These are phyloP conservation scores for Lineus longissimus DNA, from an alignment of 1,140 invertebrate species.

Conservation along the genomic window DNA sequence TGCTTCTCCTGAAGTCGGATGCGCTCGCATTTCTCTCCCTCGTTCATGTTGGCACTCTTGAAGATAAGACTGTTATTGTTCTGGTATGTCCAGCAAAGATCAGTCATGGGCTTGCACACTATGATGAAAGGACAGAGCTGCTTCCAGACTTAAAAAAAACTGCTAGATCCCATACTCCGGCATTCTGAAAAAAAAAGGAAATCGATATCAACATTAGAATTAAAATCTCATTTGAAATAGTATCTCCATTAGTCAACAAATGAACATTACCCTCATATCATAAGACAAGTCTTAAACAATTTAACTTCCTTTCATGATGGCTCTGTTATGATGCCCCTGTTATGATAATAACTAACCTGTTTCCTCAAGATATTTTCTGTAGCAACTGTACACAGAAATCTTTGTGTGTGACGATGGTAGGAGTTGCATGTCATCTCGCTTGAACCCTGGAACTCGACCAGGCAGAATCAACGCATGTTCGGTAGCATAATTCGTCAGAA, in stretches of 20 bases:
- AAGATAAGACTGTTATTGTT: neutral
- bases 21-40: neutral
- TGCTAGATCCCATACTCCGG: neutral
- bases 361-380: neutral
- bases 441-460: constrained; percentile 25
- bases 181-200: neutral
- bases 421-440: constrained; percentile 17
- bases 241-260: too few relatives aligned
- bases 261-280: too few relatives aligned
- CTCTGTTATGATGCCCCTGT: neutral
- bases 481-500: constrained; percentile 20
- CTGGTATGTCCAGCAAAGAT: constrained; percentile 7
- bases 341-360: too few relatives aligned
- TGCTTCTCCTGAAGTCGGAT: constrained; percentile 13
- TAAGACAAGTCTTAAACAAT: neutral
- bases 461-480: constrained; percentile 24
- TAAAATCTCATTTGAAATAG: too few relatives aligned
- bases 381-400: neutral
- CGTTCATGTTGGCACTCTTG: neutral
- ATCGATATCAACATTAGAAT: neutral
- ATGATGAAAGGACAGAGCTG: neutral
- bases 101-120: neutral
- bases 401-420: constrained; percentile 11
- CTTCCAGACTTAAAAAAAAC: neutral
- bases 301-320: neutral